Evolutionary conservation across 2,888 invertebrate genomes (phyloP).

Genomic region (Tyria jacobaeae): DNA sequence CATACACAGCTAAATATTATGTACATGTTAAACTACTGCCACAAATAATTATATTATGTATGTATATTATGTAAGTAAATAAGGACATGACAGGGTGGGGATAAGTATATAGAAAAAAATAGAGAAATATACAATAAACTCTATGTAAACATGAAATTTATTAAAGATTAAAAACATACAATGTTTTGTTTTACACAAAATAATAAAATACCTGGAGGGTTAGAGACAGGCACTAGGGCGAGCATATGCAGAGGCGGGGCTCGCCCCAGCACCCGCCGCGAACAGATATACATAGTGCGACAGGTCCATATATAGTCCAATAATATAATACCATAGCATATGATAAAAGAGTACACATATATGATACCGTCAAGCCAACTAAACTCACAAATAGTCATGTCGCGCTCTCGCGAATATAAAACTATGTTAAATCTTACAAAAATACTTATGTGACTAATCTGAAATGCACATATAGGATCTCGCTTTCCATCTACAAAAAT

Average conservation of each 20-base stretch:
- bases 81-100: constrained; percentile 75
- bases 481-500: constrained; percentile 85
- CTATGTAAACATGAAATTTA: constrained; percentile 87
- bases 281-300: constrained; percentile 75
- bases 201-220: constrained; percentile 85
- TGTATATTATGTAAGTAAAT: constrained; percentile 76
- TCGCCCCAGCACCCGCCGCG: constrained; percentile 54
- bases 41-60: constrained; percentile 76
- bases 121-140: constrained; percentile 85
- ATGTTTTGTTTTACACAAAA: constrained; percentile 84
- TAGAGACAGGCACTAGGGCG: constrained; percentile 59
- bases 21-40: constrained; percentile 81
- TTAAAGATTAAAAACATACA: constrained; percentile 86
- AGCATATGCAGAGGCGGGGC: constrained; percentile 62
- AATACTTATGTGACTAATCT: constrained; percentile 86
- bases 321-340: constrained; percentile 85
- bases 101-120: constrained; percentile 81
- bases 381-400: constrained; percentile 84
- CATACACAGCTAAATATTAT: constrained; percentile 68
- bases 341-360: constrained; percentile 82
- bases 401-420: constrained; percentile 84
- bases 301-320: constrained; percentile 83
- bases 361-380: constrained; percentile 84
- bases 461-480: constrained; percentile 85
- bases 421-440: constrained; percentile 86